Evolutionary conservation across 1,140 invertebrate species (phyloP).

Genomic region (Drosophila prosaltans): DNA sequence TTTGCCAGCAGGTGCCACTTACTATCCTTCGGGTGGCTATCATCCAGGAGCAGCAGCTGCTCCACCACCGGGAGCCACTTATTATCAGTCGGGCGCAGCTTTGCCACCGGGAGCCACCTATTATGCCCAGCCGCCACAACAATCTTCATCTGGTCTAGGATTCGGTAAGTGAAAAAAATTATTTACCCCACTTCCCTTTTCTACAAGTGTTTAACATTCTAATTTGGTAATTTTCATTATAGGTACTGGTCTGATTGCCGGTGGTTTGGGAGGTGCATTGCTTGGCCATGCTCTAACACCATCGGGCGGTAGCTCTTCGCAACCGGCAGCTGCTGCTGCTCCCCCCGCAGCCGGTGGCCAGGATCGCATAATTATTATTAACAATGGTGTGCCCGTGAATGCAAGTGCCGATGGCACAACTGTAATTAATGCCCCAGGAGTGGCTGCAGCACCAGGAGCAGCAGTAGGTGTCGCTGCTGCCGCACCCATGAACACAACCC

Average conservation of each 20-base stretch:
- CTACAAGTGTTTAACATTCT: constrained; percentile 1
- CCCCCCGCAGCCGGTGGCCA: constrained; percentile 52
- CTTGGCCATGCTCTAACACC: constrained; percentile 74
- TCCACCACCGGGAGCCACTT: constrained; percentile 68
- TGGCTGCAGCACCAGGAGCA: constrained; percentile 46
- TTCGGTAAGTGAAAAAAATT: constrained; percentile 59
- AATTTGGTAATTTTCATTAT: not conserved
- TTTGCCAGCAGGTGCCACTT: constrained; percentile 50
- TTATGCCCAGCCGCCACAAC: constrained; percentile 67
- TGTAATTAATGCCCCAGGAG: constrained; percentile 67
- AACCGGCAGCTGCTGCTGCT: constrained; percentile 53
- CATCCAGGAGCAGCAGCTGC: constrained; percentile 46
- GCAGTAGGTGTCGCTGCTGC: constrained; percentile 8
- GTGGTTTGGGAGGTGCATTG: constrained; percentile 72
- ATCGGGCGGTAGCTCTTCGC: constrained; percentile 47
- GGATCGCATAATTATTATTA: constrained; percentile 80
- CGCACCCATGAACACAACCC: constrained; percentile 38
- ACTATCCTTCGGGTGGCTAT: constrained; percentile 63
- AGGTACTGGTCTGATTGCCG: constrained; percentile 74
- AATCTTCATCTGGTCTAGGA: constrained; percentile 74
- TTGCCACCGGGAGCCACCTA: constrained; percentile 72
- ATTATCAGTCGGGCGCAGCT: constrained; percentile 67
- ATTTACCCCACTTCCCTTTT: not conserved
- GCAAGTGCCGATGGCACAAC: constrained; percentile 68
- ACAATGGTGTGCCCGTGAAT: constrained; percentile 72